Percentiles rank a stretch among this genome's conserved stretches.
Conservation (phyloP, 2,888 invertebrate species). For the Amiota communis region DNA sequence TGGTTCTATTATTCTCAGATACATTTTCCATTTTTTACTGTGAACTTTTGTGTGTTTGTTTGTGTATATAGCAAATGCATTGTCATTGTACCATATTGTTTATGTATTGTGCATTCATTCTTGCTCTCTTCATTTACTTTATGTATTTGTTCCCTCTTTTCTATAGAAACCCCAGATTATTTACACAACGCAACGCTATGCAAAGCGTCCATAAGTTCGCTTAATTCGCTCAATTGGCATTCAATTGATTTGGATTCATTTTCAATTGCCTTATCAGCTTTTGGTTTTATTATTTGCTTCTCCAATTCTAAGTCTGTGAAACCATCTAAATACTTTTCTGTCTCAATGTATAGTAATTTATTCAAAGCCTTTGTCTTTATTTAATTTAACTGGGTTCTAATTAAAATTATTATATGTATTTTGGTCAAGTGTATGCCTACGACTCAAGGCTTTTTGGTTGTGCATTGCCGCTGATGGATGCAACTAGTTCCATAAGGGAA, state of each 20-base stretch:
- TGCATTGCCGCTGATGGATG: neutral
- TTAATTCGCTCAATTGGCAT: slow-evolving; percentile 38
- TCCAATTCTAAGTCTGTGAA: neutral
- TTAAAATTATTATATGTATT: neutral
- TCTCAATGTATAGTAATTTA: neutral
- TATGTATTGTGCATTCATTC: slow-evolving; percentile 13
- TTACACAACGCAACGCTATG: no score
- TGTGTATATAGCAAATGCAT: no score
- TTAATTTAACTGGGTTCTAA: neutral
- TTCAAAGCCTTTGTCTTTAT: slow-evolving; percentile 1
- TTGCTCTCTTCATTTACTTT: slow-evolving; percentile 34
- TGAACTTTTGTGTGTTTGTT: no score
- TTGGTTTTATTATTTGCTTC: slow-evolving; percentile 29
- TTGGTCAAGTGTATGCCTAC: slow-evolving; percentile 11
- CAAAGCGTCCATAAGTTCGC: neutral
- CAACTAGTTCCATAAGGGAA: no score
- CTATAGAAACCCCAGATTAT: neutral
- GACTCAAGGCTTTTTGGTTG: slow-evolving; percentile 11
- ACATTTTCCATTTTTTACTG: no score
- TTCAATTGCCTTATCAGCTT: slow-evolving; percentile 31
- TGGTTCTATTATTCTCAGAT: no score
- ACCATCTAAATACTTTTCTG: neutral
- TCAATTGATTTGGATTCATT: slow-evolving; percentile 33
- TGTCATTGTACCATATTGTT: no score
- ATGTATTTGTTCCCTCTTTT: slow-evolving; percentile 27